phyloP scores from a whole-genome alignment of 2,113 vertebrate genomes.

The Stegostoma tigrinum region DNA sequence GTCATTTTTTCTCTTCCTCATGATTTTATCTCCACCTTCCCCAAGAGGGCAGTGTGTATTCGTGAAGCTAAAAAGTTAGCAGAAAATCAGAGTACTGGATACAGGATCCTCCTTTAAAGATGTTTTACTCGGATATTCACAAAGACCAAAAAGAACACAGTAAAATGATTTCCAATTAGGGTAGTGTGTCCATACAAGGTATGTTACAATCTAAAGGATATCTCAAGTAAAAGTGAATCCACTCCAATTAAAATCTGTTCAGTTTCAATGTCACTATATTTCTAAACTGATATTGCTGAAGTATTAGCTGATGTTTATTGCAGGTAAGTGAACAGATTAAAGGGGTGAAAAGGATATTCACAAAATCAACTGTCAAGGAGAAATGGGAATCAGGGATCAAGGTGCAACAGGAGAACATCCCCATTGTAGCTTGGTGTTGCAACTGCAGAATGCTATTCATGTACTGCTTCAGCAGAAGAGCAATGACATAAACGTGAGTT shows the following conservation, averaged over 20 bases:
- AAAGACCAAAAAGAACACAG: background rate
- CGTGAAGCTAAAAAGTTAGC: background rate
- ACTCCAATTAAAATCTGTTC: background rate
- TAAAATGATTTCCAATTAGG: background rate
- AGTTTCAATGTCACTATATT: background rate
- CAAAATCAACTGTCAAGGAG: background rate
- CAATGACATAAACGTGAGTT: background rate
- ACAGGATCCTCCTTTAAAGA: background rate
- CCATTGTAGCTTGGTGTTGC: background rate
- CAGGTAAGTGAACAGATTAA: background rate
- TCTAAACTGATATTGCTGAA: background rate
- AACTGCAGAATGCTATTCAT: background rate
- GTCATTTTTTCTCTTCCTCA: constrained; percentile 17
- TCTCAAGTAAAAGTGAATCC: background rate
- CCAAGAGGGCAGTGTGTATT: constrained; percentile 38
- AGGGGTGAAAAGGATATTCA: background rate
- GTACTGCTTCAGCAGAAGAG: background rate
- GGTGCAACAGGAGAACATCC: background rate
- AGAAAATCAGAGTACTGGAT: background rate
- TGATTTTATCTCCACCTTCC: background rate
- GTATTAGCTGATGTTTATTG: background rate
- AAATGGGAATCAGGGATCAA: background rate
- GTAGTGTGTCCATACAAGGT: background rate
- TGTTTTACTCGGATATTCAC: background rate
- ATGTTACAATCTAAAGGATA: background rate